phyloP scores from a whole-genome alignment of 2,888 invertebrate genomes.

The Tenthredo livida region DNA sequence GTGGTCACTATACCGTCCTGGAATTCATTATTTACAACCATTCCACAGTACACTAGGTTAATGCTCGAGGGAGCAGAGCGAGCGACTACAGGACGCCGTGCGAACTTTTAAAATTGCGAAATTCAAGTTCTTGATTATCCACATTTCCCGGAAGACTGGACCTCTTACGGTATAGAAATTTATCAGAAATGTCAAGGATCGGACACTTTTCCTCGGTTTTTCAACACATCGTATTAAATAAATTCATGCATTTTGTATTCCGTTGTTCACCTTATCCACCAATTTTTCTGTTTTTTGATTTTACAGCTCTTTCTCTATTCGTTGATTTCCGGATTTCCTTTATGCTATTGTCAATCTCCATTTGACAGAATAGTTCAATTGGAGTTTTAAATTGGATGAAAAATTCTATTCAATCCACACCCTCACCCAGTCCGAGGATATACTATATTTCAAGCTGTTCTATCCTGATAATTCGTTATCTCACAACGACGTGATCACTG shows the following conservation, averaged over 20 bases:
- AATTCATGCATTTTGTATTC: background rate
- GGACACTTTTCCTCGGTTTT: background rate
- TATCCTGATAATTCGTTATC: constrained; percentile 16
- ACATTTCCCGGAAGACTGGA: background rate
- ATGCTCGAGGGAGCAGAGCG: background rate
- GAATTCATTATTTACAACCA: constrained; percentile 45
- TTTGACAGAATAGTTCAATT: constrained; percentile 7
- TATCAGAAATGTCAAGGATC: background rate
- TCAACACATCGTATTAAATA: background rate
- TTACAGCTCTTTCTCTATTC: background rate
- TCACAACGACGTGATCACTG: background rate
- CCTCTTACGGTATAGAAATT: background rate
- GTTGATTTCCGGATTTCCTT: constrained; percentile 11
- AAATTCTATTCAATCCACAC: constrained; percentile 19
- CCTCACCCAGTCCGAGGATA: background rate
- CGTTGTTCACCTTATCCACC: background rate
- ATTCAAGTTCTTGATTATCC: constrained; percentile 16
- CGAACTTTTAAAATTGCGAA: constrained; percentile 18
- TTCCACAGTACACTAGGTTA: constrained; percentile 29
- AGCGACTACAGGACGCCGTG: constrained; percentile 14
- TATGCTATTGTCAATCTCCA: constrained; percentile 17
- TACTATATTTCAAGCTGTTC: background rate
- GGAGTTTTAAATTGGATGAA: constrained; percentile 31
- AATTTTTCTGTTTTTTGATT: constrained; percentile 21
- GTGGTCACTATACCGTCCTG: constrained; percentile 32